These are phyloP conservation scores for Caenorhabditis sp. DNA, from an alignment of 2,888 invertebrate species.

Conservation along the genomic window DNA sequence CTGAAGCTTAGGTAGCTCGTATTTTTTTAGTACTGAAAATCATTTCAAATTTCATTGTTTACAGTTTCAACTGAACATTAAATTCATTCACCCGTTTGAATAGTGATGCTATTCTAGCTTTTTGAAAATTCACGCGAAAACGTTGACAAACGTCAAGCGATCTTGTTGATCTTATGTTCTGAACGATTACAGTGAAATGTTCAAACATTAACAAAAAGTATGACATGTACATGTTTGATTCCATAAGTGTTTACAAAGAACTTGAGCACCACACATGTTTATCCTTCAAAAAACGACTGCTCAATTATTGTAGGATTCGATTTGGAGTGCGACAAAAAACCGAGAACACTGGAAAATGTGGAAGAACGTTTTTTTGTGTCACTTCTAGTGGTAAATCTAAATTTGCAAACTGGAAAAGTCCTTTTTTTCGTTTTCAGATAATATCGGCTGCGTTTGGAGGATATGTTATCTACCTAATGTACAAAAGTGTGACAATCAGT, in stretches of 20 bases:
- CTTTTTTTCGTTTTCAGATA: conserved; percentile 41
- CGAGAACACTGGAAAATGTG: conserved; percentile 9
- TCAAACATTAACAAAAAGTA: no score
- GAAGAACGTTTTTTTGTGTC: conserved; percentile 32
- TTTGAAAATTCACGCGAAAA: no score
- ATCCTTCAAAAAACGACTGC: not conserved
- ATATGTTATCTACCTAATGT: conserved; percentile 56
- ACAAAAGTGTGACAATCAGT: conserved; percentile 48
- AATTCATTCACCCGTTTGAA: no score
- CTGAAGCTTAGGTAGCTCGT: not conserved
- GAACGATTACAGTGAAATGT: no score
- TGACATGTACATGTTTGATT: no score
- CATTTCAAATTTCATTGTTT: no score
- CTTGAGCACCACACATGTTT: no score
- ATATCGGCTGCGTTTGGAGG: conserved; percentile 39
- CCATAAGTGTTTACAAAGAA: no score
- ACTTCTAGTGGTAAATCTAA: conserved; percentile 20
- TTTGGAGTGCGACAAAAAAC: conserved; percentile 9
- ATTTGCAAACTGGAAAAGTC: not conserved
- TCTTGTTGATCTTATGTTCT: no score
- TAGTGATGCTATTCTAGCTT: no score
- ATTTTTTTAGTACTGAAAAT: not conserved
- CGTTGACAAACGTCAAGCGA: no score
- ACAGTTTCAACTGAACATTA: no score
- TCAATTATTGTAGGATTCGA: conserved; percentile 5